Evolutionary conservation across 2,113 vertebrate genomes (phyloP).

Genomic region (Odontesthes bonariensis): DNA sequence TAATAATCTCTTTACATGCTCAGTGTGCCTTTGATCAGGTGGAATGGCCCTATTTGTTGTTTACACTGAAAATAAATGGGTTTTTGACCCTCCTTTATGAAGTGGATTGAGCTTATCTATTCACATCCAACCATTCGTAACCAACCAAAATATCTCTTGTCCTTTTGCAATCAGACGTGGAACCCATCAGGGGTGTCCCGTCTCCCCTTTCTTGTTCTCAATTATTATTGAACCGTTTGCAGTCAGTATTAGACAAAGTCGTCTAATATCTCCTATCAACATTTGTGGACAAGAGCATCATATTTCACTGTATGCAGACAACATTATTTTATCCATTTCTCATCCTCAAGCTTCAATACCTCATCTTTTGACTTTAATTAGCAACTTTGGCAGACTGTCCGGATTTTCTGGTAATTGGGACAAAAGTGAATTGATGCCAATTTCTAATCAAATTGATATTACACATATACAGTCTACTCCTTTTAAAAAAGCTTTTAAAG

Average conservation of each 20-base stretch:
- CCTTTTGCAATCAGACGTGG: background rate
- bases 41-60: background rate
- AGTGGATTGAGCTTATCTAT: conserved; percentile 5
- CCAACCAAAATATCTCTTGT: background rate
- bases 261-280: background rate
- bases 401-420: too few relatives aligned
- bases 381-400: conserved; percentile 30
- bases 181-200: background rate
- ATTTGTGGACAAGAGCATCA: background rate
- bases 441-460: too few relatives aligned
- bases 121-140: background rate
- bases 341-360: background rate
- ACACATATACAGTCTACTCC: too few relatives aligned
- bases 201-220: background rate
- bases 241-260: background rate
- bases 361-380: background rate
- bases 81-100: background rate
- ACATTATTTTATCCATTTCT: background rate
- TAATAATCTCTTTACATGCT: background rate
- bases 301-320: background rate
- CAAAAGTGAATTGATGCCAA: too few relatives aligned
- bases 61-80: background rate
- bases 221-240: background rate
- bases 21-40: background rate
- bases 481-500: too few relatives aligned